A percentile compares a stretch with the other conserved stretches of the same genome.
phyloP scores from a whole-genome alignment of 2,888 invertebrate species.

The Nipponacmea schrenckii region DNA sequence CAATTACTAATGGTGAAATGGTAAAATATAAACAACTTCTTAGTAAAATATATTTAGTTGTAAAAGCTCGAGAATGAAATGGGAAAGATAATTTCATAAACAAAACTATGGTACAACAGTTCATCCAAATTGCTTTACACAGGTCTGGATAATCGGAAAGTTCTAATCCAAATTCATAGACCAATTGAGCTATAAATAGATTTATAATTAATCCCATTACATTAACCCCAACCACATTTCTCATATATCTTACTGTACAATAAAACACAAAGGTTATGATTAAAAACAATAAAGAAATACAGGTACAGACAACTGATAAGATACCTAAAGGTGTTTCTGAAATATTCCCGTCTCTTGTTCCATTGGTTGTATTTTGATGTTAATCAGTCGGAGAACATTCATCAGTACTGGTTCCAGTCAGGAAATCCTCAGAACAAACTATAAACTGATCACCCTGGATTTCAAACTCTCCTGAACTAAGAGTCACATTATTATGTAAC shows the following conservation, averaged over 20 bases:
- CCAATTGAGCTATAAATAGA: background rate
- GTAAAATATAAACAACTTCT: background rate
- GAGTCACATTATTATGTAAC: background rate
- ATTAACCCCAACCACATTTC: background rate
- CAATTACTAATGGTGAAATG: background rate
- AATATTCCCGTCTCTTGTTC: background rate
- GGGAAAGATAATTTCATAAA: slow-evolving; percentile 3
- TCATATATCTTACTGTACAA: background rate
- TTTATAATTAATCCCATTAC: background rate
- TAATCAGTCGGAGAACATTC: background rate
- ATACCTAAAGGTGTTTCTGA: background rate
- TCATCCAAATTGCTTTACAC: background rate
- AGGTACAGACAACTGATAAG: background rate
- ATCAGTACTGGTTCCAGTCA: background rate
- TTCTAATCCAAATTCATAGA: slow-evolving; percentile 4
- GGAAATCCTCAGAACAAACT: background rate
- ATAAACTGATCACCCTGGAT: background rate
- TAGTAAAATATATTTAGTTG: background rate
- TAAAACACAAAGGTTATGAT: background rate
- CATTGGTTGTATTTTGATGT: too few relatives aligned
- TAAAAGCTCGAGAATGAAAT: background rate
- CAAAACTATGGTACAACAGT: background rate
- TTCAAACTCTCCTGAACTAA: background rate
- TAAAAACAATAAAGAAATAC: background rate
- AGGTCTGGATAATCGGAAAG: background rate